Base-by-base conservation (phyloP, 1,140 invertebrate genomes). In the Latrodectus geometricus region DNA sequence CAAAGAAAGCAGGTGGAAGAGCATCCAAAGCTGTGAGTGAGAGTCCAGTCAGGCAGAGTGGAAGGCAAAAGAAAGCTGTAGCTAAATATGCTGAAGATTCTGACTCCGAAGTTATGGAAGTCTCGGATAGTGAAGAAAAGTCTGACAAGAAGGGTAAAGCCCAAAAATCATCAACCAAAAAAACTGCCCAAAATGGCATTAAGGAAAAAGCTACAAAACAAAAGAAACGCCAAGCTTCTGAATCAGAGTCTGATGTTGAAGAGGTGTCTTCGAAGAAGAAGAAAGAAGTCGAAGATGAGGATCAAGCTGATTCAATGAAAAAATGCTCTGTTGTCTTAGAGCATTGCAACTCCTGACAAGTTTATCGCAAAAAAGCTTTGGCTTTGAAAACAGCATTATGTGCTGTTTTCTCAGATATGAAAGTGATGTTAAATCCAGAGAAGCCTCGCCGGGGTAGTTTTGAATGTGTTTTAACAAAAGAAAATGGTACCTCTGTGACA, bases 311-410 rank as follows among this genome's bases (percentile, higher is more conserved):
- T 72, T 73, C 61, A 66, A 69, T 35, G 49, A 78, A 78, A 52
- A 79, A 87, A 49, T 54, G 35, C 17, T 17, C 74, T 20, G 56
- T 88, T 68, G 52, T 88, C 11, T 35, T 88, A 8, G 66, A 69
- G 88, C 90, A 69, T 88, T 91, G 91, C 87, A 90, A 89, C 88
- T 91, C 90, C 77, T 91, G 91, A 91, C 90, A 89, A 88, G 90
- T 91, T 77, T 91, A 90, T 86, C 89, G 89, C 68, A 89, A 89
- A 66, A 89, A 89, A 70, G 91, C 91, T 72, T 82, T 89, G 68
- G 90, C 89, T 76, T 76, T 91, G 20, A 86, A 89, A 68, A 88
- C 89, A 70, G 88, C 87, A 74, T 88, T 91, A 77, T 88, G 89
- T 86, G 49, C 85, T 20, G 89, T 88, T 69, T 90, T 88, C 72